Conservation (phyloP, 2,888 invertebrate genomes). For the Ennomos quercinarius region DNA sequence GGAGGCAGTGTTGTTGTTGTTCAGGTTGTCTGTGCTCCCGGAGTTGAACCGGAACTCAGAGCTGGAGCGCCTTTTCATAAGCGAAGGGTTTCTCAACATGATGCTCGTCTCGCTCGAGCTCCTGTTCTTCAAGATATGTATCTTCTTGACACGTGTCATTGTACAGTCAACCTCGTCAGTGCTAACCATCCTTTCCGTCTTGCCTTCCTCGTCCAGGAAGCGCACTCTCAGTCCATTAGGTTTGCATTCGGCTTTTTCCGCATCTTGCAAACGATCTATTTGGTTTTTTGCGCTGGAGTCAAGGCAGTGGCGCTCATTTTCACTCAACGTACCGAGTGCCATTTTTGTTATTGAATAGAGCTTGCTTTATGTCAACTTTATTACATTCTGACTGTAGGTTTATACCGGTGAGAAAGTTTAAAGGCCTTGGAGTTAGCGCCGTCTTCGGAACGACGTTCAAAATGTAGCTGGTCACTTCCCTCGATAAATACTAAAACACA, state of each 20-base stretch:
- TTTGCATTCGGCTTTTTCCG: constrained; percentile 70
- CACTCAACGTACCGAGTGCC: constrained; percentile 79
- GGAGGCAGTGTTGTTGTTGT: constrained; percentile 73
- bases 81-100: constrained; percentile 73
- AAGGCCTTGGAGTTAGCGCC: constrained; percentile 42
- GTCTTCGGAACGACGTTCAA: constrained; percentile 47
- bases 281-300: constrained; percentile 71
- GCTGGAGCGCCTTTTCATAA: constrained; percentile 70
- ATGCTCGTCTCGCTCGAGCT: constrained; percentile 83
- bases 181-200: constrained; percentile 78
- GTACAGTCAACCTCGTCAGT: constrained; percentile 78
- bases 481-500: constrained; percentile 70
- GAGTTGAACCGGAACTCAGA: constrained; percentile 69
- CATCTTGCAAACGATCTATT: constrained; percentile 68
- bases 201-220: constrained; percentile 80
- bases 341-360: constrained; percentile 60
- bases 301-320: constrained; percentile 76
- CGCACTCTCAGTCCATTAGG: constrained; percentile 75
- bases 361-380: constrained; percentile 42
- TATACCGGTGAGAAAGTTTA: constrained; percentile 36
- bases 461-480: constrained; percentile 63
- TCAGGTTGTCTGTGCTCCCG: constrained; percentile 64
- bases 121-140: constrained; percentile 80
- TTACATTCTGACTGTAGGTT: constrained; percentile 56
- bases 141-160: constrained; percentile 76